phyloP scores from a whole-genome alignment of 2,888 invertebrate genomes.

The Caenorhabditis doughertyi region DNA sequence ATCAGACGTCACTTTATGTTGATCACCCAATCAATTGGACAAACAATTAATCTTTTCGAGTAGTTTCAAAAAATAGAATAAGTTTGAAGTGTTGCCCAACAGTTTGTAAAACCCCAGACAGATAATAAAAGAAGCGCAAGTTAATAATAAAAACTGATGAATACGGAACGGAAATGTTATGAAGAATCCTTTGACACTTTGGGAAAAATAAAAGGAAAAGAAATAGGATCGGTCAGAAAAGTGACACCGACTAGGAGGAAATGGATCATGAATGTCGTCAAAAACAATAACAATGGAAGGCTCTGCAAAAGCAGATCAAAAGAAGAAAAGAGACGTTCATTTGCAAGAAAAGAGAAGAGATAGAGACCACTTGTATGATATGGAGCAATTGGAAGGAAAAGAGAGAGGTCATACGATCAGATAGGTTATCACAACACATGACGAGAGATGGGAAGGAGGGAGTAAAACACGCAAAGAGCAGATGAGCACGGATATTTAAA shows the following conservation, averaged over 20 bases:
- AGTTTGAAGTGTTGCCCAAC: no score
- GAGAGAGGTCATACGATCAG: constrained; percentile 35
- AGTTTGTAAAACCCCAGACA: no score
- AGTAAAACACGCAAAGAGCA: constrained; percentile 38
- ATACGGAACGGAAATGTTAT: not conserved
- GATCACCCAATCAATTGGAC: not conserved
- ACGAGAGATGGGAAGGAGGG: constrained; percentile 9
- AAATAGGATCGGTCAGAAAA: constrained; percentile 18
- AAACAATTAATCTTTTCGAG: not conserved
- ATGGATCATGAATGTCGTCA: constrained; percentile 12
- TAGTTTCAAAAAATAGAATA: no score
- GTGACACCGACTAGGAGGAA: no score
- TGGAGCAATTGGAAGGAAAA: constrained; percentile 15
- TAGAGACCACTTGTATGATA: constrained; percentile 21
- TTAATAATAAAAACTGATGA: not conserved
- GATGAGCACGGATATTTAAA: not conserved
- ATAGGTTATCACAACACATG: constrained; percentile 62
- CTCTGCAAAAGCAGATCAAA: constrained; percentile 4
- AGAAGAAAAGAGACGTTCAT: constrained; percentile 15
- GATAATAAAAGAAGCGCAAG: not conserved
- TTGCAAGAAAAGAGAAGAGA: constrained; percentile 20
- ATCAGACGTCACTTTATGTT: not conserved
- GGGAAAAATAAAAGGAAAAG: not conserved
- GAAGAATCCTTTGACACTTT: constrained; percentile 1
- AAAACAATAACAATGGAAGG: constrained; percentile 39